Evolutionary conservation across 2,113 vertebrate genomes (phyloP), one percentile per base, ranked within the genome.

Genomic region (Pygoscelis adeliae): DNA sequence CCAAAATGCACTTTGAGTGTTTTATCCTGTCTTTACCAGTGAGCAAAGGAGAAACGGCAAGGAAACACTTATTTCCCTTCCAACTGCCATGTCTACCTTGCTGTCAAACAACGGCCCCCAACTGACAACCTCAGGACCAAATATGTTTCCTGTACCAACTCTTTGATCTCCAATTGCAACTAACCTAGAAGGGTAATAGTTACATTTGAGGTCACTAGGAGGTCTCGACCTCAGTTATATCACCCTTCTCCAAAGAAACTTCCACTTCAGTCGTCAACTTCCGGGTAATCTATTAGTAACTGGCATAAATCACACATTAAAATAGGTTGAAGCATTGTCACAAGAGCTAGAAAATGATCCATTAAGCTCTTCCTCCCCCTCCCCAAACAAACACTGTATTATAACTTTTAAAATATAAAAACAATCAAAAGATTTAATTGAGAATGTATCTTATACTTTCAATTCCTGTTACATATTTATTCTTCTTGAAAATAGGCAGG

Each of bases 81-180:
- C 73, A 90, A 58, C 15, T 32, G 93, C 53, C 36, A 52, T 2
- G 0, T 71, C 89, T 78, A 49, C 44, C 69, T 92, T 21, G 3
- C 32, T 89, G 74, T 67, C 70, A 91, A 96, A 96, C 59, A 92
- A 55, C 77, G 91, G 78, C 78, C 84, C 84, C 74, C 82, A 70
- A 27, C 66, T 55, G 70, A 97, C 94, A 95, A 95, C 55, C 86
- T 96, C 89, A 84, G 91, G 78, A 89, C 87, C 87, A 97, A 97
- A 95, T 95, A 95, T 62, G 86, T 96, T 96, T 96, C 95, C 82
- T 95, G 97, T 90, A 86, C 87, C 69, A 83, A 23, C 70, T 81
- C 96, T 98, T 98, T 98, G 97, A 98, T 97, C 97, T 98, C 96
- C 86, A 97, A 94, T 97, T 98, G 92, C 97, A 97, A 90, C 96